Evolutionary conservation across 2,113 vertebrate genomes (phyloP), one percentile per base, ranked within the genome.

Genomic region (Dicaeum eximium): DNA sequence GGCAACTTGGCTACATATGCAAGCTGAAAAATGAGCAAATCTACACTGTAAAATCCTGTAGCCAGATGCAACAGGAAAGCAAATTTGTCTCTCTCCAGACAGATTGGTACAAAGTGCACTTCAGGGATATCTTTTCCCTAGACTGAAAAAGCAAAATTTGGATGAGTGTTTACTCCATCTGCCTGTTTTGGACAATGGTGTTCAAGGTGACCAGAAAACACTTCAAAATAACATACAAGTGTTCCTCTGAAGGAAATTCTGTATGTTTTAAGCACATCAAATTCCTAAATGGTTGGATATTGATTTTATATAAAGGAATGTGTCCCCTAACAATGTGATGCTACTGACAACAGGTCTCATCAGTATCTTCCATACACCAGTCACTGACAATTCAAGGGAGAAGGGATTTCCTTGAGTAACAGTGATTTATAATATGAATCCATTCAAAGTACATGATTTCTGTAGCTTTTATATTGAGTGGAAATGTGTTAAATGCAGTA

Each of bases 31-130:
- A 69, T 42, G 54, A 86, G 35, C 57, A 93, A 45, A 75, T 73
- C 54, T 72, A 20, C 67, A 23, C 64, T 69, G 57, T 80, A 71
- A 80, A 90, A 79, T 75, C 25, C 54, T 57, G 30, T 61, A 74
- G 57, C 80, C 86, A 94, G 57, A 85, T 71, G 47, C 38, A 95
- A 91, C 24, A 93, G 61, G 65, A 93, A 86, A 86, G 51, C 37
- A 87, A 92, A 93, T 92, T 64, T 70, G 17, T 80, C 54, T 88
- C 78, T 92, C 78, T 94, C 30, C 31, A 87, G 92, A 61, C 73
- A 95, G 66, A 40, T 28, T 45, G 75, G 51, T 80, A 64, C 21
- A 80, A 96, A 95, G 85, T 22, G 38, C 10, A 73, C 56, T 56
- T 73, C 56, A 90, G 40, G 14, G 62, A 78, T 51, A n/a, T 3